Conservation (phyloP, 2,113 vertebrate genomes). For the Lepisosteus oculatus region DNA sequence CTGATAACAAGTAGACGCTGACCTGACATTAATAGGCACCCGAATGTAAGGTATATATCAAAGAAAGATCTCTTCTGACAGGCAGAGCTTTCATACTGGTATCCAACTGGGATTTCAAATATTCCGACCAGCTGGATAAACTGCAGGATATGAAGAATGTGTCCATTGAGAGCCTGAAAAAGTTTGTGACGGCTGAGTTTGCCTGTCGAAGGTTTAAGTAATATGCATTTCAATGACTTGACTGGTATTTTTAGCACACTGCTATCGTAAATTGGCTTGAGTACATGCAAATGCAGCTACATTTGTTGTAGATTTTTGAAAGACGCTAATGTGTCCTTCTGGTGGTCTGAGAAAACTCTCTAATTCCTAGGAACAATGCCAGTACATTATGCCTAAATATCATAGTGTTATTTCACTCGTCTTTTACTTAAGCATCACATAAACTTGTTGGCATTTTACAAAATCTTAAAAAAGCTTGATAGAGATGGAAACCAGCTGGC, state of each 20-base stretch:
- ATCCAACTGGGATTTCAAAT: constrained; percentile 62
- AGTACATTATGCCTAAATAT: too few species aligned
- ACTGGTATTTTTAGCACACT: neutral
- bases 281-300: too few species aligned
- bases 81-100: constrained; percentile 52
- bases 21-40: constrained; percentile 51
- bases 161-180: constrained; percentile 35
- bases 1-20: constrained; percentile 55
- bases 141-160: constrained; percentile 47
- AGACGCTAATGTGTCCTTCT: too few species aligned
- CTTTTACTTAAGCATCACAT: too few species aligned
- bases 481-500: too few species aligned
- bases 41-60: constrained; percentile 57
- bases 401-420: too few species aligned
- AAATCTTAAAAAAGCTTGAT: too few species aligned
- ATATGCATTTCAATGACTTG: neutral
- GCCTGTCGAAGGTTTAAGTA: neutral
- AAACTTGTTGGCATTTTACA: too few species aligned
- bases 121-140: constrained; percentile 59
- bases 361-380: too few species aligned
- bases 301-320: too few species aligned
- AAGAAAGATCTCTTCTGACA: constrained; percentile 62
- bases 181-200: neutral
- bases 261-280: neutral
- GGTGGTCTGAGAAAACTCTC: too few species aligned